Conservation (phyloP, 2,113 vertebrate species). For the Bubo bubo region DNA sequence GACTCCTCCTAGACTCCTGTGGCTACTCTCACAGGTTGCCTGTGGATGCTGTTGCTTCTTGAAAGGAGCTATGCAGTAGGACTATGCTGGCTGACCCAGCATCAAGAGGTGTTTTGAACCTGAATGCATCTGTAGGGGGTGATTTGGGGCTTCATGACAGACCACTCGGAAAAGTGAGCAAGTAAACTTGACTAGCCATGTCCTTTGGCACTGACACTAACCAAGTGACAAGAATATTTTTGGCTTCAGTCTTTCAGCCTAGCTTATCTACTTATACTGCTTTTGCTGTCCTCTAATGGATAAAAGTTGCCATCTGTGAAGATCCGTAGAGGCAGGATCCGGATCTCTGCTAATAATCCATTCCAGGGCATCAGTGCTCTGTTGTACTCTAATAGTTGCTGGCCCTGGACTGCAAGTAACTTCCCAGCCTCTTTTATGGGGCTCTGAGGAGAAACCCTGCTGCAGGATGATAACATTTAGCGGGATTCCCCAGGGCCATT, state of each 20-base stretch:
- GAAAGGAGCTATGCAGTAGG: not conserved
- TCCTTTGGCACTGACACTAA: not conserved
- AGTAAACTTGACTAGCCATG: not conserved
- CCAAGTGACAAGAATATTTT: not conserved
- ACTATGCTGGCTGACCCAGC: not conserved
- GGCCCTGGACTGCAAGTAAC: not conserved
- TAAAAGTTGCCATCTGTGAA: not conserved
- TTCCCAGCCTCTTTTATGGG: not conserved
- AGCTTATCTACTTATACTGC: not conserved
- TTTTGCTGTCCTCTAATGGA: not conserved
- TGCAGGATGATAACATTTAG: not conserved
- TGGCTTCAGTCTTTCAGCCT: not conserved
- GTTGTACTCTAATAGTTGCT: not conserved
- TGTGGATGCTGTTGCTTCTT: not conserved
- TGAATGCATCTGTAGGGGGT: not conserved
- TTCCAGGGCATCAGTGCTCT: not conserved
- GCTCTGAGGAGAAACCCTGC: constrained; percentile 3
- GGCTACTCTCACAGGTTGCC: not conserved
- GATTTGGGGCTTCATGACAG: not conserved
- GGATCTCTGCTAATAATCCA: not conserved
- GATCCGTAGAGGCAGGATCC: not conserved
- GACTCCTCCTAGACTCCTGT: not conserved
- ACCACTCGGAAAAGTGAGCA: not conserved
- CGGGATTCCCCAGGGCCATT: not conserved
- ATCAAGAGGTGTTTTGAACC: not conserved